Conservation (phyloP, 2,888 invertebrate genomes). For the Aricia artaxerxes region DNA sequence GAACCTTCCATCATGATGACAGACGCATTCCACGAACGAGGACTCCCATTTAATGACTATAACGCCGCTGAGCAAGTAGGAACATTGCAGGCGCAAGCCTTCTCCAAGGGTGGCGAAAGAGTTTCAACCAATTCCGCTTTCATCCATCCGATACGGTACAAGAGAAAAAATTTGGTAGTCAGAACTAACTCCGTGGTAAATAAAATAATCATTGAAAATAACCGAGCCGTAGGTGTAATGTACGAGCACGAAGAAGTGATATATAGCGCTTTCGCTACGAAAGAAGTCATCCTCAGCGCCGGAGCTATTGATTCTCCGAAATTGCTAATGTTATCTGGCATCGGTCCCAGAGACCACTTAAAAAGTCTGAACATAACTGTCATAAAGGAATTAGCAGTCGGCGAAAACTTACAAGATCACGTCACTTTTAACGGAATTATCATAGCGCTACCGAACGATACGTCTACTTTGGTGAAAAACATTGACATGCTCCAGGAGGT, state of each 20-base stretch:
- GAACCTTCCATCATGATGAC: conserved; percentile 75
- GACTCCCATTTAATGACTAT: conserved; percentile 77
- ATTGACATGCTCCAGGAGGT: conserved; percentile 62
- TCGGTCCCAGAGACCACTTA: conserved; percentile 60
- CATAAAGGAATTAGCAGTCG: conserved; percentile 58
- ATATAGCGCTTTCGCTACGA: conserved; percentile 54
- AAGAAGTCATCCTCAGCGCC: conserved; percentile 61
- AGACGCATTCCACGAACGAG: conserved; percentile 79
- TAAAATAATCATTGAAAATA: conserved; percentile 73
- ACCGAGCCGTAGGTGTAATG: conserved; percentile 57
- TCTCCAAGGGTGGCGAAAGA: conserved; percentile 77
- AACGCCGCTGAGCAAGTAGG: conserved; percentile 79
- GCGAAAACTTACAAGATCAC: conserved; percentile 66
- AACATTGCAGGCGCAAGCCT: conserved; percentile 79
- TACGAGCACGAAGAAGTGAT: conserved; percentile 48
- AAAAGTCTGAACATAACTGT: conserved; percentile 52
- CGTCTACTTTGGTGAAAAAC: conserved; percentile 64
- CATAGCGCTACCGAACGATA: conserved; percentile 73
- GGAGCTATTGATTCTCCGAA: conserved; percentile 62
- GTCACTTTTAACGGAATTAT: conserved; percentile 69
- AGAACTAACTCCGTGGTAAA: conserved; percentile 75
- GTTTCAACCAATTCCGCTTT: conserved; percentile 83
- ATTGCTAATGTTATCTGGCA: conserved; percentile 63
- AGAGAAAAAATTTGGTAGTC: conserved; percentile 71
- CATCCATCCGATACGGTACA: conserved; percentile 81